phyloP scores from a whole-genome alignment of 2,888 invertebrate genomes.

The Dryadula phaetusa region DNA sequence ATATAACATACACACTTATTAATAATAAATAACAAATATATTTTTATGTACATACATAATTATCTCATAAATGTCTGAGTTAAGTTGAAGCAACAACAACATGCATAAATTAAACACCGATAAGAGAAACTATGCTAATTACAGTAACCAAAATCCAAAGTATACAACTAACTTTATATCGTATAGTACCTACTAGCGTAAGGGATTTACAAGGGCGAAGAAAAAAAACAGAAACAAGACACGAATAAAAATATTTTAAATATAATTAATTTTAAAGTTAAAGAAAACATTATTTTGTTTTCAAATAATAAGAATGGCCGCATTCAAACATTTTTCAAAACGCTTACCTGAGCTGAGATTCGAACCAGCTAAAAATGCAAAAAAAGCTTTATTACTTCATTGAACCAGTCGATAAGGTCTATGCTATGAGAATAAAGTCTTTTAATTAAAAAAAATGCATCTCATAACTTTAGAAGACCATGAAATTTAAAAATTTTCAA shows the following conservation, averaged over 20 bases:
- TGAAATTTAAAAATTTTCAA: neutral
- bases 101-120: constrained; percentile 4
- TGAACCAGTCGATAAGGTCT: neutral
- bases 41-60: neutral
- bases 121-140: constrained; percentile 5
- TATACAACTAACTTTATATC: constrained; percentile 7
- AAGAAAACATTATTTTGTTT: constrained; percentile 2
- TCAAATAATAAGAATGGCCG: constrained; percentile 12
- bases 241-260: constrained; percentile 4
- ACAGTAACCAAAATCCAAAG: neutral
- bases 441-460: neutral
- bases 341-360: constrained; percentile 18
- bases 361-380: constrained; percentile 18
- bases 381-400: constrained; percentile 3
- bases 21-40: no score
- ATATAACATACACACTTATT: neutral
- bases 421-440: neutral
- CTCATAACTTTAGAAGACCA: neutral
- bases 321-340: constrained; percentile 8
- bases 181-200: neutral
- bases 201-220: neutral
- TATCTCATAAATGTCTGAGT: no score
- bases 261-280: neutral
- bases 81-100: constrained; percentile 10
- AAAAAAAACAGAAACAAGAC: neutral